phyloP scores from a whole-genome alignment of 2,113 vertebrate genomes.

The Charina bottae region DNA sequence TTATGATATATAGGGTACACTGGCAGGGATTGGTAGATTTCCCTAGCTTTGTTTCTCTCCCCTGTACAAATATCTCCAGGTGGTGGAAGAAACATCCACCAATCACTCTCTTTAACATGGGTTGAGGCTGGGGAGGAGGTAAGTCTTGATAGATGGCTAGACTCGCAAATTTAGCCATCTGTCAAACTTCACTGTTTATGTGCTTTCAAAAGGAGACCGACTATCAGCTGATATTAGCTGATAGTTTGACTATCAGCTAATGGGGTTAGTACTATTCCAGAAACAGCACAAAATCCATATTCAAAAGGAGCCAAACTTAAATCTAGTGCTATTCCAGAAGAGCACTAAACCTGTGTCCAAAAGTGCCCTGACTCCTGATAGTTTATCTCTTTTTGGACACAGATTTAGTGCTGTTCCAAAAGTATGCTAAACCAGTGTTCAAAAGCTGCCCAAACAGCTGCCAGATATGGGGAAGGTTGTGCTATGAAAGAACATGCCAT shows the following conservation, averaged over 20 bases:
- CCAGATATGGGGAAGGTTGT: not conserved
- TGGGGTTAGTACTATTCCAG: not conserved
- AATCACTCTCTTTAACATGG: not conserved
- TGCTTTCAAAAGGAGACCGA: not conserved
- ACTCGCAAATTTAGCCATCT: not conserved
- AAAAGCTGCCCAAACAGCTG: not conserved
- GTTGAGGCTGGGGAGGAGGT: not conserved
- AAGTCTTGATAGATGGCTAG: not conserved
- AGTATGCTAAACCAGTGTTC: not conserved
- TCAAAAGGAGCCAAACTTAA: not conserved
- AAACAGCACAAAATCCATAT: not conserved
- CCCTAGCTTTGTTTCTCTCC: not conserved
- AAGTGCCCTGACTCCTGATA: not conserved
- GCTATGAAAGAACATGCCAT: not conserved
- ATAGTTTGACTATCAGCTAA: not conserved
- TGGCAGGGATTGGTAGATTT: not conserved
- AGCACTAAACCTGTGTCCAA: not conserved
- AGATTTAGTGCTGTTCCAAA: not conserved
- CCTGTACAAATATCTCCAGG: not conserved
- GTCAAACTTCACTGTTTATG: not conserved
- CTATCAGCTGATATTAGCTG: not conserved
- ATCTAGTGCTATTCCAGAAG: not conserved
- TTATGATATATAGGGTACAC: not conserved
- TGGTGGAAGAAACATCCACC: not conserved
- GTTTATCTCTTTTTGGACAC: not conserved